phyloP scores from a whole-genome alignment of 2,113 vertebrate genomes.

The Nyctereutes procyonoides region DNA sequence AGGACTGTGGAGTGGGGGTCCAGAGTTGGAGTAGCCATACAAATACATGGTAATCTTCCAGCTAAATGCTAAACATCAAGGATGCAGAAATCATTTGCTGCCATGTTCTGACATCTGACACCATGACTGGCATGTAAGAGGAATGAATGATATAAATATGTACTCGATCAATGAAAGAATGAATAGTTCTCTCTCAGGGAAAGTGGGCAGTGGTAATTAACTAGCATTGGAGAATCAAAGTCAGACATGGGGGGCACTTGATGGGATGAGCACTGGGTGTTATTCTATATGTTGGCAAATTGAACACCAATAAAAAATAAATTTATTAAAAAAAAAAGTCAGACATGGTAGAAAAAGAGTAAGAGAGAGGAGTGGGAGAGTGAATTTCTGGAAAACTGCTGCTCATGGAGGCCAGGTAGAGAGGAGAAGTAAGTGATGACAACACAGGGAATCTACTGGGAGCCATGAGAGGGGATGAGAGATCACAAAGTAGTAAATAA shows the following conservation, averaged over 20 bases:
- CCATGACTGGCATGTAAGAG: neutral
- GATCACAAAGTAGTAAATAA: neutral
- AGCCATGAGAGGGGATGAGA: neutral
- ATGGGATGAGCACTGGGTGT: no score
- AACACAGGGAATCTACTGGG: neutral
- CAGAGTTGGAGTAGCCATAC: no score
- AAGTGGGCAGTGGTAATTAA: neutral
- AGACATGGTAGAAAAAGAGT: neutral
- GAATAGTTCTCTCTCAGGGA: neutral
- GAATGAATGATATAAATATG: neutral
- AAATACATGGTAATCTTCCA: neutral
- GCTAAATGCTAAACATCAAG: neutral
- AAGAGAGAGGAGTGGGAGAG: neutral
- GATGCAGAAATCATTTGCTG: neutral
- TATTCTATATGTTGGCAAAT: no score
- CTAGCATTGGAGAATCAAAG: neutral
- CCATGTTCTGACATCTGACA: neutral
- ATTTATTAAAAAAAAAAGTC: neutral
- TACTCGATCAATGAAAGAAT: neutral
- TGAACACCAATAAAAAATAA: no score
- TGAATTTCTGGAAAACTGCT: neutral
- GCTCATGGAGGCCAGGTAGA: neutral
- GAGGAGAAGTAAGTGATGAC: neutral
- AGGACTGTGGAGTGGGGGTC: neutral
- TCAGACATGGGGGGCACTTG: neutral